Evolutionary conservation across 2,113 vertebrate species (phyloP).

Genomic region (Oxyruncus cristatus): DNA sequence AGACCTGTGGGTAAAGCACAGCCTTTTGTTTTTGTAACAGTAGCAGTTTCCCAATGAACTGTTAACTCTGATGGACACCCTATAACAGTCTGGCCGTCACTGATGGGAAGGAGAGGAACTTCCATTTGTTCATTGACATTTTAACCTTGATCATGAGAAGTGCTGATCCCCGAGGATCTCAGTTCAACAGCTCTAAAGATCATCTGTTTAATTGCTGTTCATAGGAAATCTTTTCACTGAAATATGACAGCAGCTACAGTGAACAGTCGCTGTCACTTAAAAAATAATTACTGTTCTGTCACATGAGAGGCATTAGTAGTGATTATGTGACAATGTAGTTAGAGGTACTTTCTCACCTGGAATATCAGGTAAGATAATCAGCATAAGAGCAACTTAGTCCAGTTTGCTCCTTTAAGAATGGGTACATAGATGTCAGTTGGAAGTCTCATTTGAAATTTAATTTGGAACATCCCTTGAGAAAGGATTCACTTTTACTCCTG

Average conservation of each 20-base stretch:
- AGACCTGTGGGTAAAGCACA: neutral
- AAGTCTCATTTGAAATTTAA: neutral
- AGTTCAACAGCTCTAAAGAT: neutral
- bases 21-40: neutral
- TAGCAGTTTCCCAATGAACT: neutral
- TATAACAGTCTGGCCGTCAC: accelerated
- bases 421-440: neutral
- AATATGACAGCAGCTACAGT: neutral
- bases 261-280: neutral
- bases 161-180: neutral
- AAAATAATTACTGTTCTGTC: neutral
- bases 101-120: neutral
- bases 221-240: neutral
- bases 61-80: neutral
- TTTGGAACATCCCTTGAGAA: neutral
- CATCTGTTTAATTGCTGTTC: neutral
- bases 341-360: neutral
- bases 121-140: neutral
- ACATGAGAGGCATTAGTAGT: neutral
- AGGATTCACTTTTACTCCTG: neutral
- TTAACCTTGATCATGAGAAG: neutral
- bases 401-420: neutral
- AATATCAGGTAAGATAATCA: neutral
- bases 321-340: neutral
- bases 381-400: neutral